Conservation (phyloP, 2,113 vertebrate genomes). For the Talpa occidentalis region DNA sequence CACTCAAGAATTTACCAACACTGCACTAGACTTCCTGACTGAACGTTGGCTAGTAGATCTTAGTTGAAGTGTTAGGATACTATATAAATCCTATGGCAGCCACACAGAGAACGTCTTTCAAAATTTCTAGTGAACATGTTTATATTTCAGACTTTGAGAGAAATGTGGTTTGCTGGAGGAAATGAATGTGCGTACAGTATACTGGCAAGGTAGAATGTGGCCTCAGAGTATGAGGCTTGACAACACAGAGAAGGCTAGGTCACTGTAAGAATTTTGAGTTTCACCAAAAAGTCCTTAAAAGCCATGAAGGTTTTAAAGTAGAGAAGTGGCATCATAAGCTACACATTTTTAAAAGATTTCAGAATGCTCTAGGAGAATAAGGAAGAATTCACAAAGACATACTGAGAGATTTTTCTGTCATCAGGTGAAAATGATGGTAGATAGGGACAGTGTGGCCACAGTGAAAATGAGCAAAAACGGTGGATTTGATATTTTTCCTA, state of each 20-base stretch:
- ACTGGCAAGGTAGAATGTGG: neutral
- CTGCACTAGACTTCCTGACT: neutral
- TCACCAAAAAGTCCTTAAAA: neutral
- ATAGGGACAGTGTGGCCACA: no score
- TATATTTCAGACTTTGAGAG: neutral
- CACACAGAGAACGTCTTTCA: neutral
- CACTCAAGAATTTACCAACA: neutral
- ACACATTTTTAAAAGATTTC: neutral
- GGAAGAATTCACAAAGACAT: neutral
- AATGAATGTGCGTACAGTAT: rapidly evolving
- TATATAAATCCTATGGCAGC: neutral
- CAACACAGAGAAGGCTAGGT: neutral
- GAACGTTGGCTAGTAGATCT: neutral
- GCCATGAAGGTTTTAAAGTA: neutral
- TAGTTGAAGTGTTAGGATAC: neutral
- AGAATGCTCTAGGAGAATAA: neutral
- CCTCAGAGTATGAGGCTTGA: neutral
- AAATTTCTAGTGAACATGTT: neutral
- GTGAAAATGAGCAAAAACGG: neutral
- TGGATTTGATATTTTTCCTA: no score
- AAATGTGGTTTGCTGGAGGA: neutral
- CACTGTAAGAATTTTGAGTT: neutral
- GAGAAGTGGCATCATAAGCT: neutral
- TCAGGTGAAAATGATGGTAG: neutral
- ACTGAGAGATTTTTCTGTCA: neutral